Conservation (phyloP, 2,797 vertebrate genomes). For the Hephaestus fuliginosus region DNA sequence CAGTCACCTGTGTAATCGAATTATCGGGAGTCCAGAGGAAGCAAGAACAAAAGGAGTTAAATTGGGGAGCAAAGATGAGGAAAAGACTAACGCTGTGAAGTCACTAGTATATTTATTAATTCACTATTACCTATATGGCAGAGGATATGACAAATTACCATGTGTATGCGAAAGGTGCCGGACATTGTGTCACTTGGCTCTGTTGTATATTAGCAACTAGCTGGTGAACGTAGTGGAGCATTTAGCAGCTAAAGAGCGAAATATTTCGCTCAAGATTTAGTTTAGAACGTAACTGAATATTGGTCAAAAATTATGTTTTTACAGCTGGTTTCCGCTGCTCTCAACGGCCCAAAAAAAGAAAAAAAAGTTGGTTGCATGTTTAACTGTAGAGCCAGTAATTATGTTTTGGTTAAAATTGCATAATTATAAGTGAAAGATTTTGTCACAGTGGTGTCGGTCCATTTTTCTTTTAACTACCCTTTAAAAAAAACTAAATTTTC, state of each 20-base stretch:
- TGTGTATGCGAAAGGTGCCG: not conserved
- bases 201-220: too few relatives aligned
- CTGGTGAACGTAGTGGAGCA: too few relatives aligned
- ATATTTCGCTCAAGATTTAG: too few relatives aligned
- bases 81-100: constrained; percentile 1
- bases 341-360: too few relatives aligned
- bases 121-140: not conserved
- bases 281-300: too few relatives aligned
- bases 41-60: constrained; percentile 25
- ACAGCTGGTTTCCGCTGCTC: not conserved
- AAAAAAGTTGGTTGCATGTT: not conserved
- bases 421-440: constrained; percentile 1
- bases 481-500: not conserved
- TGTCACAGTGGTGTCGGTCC: not conserved
- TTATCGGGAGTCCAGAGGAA: constrained; percentile 34
- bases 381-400: not conserved
- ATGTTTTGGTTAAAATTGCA: not conserved
- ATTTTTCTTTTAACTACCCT: not conserved
- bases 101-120: not conserved
- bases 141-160: too few relatives aligned
- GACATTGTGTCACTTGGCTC: too few relatives aligned
- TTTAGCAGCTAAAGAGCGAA: too few relatives aligned
- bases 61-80: not conserved
- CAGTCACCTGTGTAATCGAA: constrained; percentile 63
- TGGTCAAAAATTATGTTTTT: too few relatives aligned